Evolutionary conservation across 1,140 invertebrate species (phyloP).

Genomic region (Argopecten irradians): DNA sequence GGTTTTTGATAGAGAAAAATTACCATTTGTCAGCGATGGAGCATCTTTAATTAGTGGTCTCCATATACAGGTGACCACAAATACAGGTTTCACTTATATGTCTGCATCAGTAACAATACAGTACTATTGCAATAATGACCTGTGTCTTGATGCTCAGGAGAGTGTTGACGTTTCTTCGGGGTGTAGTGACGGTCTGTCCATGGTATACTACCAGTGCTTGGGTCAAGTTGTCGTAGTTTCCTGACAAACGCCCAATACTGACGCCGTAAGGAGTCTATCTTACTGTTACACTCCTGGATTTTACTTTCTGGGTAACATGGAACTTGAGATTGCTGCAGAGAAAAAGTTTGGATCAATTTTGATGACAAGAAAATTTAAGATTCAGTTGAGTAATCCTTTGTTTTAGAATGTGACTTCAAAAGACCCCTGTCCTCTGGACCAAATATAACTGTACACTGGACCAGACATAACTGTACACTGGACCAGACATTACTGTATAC

Average conservation of each 20-base stretch:
- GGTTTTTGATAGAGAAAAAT: no score
- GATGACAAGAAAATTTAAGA: not conserved
- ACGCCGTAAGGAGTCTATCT: conserved; percentile 59
- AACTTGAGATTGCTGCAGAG: conserved; percentile 70
- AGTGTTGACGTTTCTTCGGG: conserved; percentile 49
- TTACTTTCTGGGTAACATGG: conserved; percentile 68
- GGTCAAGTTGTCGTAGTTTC: conserved; percentile 63
- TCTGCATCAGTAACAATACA: not conserved
- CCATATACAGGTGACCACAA: no score
- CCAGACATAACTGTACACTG: no score
- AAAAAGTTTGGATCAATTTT: not conserved
- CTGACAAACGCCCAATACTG: conserved; percentile 70
- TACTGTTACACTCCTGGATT: conserved; percentile 62
- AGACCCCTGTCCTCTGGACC: not conserved
- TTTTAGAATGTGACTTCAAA: not conserved
- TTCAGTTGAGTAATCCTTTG: not conserved
- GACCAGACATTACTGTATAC: no score
- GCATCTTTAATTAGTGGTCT: no score
- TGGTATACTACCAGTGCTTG: conserved; percentile 53
- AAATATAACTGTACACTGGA: no score
- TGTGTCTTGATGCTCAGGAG: not conserved
- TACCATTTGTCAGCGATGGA: no score
- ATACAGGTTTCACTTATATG: no score
- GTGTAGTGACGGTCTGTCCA: conserved; percentile 69
- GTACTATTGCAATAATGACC: not conserved